Conservation (phyloP, 2,888 invertebrate species). For the Epirrhoe alternata region DNA sequence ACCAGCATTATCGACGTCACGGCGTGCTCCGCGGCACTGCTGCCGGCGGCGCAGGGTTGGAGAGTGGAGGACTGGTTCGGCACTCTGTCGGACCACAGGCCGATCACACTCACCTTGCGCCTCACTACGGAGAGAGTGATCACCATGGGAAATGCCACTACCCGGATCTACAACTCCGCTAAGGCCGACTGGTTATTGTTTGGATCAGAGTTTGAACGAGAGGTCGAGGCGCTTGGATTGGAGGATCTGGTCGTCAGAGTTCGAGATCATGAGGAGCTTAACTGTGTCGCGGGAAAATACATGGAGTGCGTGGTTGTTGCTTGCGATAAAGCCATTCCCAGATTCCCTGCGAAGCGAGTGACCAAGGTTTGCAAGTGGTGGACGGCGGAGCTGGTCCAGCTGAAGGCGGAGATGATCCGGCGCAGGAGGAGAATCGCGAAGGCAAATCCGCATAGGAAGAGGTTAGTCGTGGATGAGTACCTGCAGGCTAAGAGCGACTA, state of each 20-base stretch:
- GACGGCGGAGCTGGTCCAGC: not conserved
- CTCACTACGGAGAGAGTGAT: not conserved
- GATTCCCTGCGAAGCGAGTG: not conserved
- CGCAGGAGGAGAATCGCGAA: not conserved
- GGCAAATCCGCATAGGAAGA: not conserved
- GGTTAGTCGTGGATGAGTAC: not conserved
- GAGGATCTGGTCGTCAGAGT: not conserved
- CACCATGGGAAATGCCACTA: not conserved
- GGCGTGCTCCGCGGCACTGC: conserved; percentile 22
- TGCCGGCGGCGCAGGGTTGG: not conserved
- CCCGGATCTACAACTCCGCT: not conserved
- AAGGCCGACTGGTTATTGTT: conserved; percentile 2
- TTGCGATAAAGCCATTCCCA: not conserved
- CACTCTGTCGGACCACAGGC: conserved; percentile 4
- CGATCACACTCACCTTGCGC: not conserved
- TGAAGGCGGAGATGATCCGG: not conserved
- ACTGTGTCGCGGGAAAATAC: not conserved
- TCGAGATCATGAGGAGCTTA: not conserved
- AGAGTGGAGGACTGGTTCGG: not conserved
- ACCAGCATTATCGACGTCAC: conserved; percentile 19
- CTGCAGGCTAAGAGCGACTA: conserved; percentile 1
- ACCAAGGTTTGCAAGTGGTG: not conserved
- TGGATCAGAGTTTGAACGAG: not conserved
- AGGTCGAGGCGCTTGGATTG: not conserved
- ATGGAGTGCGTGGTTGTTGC: not conserved